These are phyloP conservation scores for Falco biarmicus DNA, from an alignment of 2,797 vertebrate species.

Conservation along the genomic window DNA sequence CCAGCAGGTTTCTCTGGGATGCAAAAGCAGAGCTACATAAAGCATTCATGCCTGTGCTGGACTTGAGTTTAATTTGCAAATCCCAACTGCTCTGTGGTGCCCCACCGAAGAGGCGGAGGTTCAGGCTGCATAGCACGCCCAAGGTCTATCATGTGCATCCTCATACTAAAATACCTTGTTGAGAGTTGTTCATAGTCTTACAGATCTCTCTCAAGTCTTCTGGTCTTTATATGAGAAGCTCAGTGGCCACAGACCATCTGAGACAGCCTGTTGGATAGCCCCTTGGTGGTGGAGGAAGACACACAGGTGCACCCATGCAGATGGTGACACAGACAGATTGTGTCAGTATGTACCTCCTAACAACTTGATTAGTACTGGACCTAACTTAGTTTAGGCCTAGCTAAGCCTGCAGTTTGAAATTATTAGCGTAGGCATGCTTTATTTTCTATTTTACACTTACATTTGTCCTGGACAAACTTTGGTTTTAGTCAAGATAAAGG, in stretches of 20 bases:
- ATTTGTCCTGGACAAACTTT: neutral
- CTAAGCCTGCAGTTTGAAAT: neutral
- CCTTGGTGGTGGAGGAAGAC: neutral
- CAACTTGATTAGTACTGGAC: neutral
- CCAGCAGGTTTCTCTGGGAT: neutral
- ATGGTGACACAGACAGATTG: neutral
- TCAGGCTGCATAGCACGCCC: neutral
- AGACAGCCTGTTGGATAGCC: neutral
- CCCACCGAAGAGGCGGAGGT: neutral
- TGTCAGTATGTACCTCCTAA: neutral
- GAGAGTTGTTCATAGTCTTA: neutral
- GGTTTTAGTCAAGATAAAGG: neutral
- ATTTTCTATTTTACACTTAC: neutral
- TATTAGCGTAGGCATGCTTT: fast-evolving
- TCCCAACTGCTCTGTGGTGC: neutral
- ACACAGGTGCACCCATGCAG: neutral
- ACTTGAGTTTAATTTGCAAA: neutral
- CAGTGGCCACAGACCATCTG: neutral
- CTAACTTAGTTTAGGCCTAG: neutral
- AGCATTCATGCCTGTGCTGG: neutral
- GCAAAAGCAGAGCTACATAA: neutral
- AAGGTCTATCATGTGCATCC: neutral
- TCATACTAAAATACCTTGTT: neutral
- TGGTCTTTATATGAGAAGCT: neutral
- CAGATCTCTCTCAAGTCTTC: neutral